phyloP scores from a whole-genome alignment of 2,888 invertebrate genomes.

The Calliscelio sp. region DNA sequence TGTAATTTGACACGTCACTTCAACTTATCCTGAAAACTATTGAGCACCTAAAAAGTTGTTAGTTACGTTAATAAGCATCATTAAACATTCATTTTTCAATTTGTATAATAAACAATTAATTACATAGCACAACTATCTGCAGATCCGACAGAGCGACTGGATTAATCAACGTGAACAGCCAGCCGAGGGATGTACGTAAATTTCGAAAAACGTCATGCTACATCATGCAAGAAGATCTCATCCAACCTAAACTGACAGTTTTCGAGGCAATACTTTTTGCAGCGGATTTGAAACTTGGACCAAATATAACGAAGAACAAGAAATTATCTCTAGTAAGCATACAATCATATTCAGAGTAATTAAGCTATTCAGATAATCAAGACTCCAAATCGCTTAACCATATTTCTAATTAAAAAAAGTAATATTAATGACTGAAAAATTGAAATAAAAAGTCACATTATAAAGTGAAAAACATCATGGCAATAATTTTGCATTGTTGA shows the following conservation, averaged over 20 bases:
- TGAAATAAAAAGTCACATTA: not conserved
- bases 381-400: too few species aligned
- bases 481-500: not conserved
- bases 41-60: too few species aligned
- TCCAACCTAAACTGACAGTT: slow-evolving; percentile 95
- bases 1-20: too few species aligned
- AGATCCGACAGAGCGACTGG: slow-evolving; percentile 91
- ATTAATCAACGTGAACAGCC: slow-evolving; percentile 92
- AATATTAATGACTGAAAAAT: not conserved
- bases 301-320: slow-evolving; percentile 87
- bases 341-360: too few species aligned
- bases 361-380: too few species aligned
- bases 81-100: too few species aligned
- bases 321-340: slow-evolving; percentile 91
- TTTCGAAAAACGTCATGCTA: slow-evolving; percentile 97
- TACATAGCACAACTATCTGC: too few species aligned
- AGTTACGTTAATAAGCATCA: too few species aligned
- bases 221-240: slow-evolving; percentile 97
- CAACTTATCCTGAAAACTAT: too few species aligned
- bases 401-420: not conserved
- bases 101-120: too few species aligned
- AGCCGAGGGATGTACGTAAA: slow-evolving; percentile 90
- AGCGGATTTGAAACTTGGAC: slow-evolving; percentile 94
- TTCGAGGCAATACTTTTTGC: slow-evolving; percentile 95
- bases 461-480: not conserved